Evolutionary conservation across 2,888 invertebrate species (phyloP), one percentile per base, ranked within the genome.

Genomic region (Callimorpha dominula): DNA sequence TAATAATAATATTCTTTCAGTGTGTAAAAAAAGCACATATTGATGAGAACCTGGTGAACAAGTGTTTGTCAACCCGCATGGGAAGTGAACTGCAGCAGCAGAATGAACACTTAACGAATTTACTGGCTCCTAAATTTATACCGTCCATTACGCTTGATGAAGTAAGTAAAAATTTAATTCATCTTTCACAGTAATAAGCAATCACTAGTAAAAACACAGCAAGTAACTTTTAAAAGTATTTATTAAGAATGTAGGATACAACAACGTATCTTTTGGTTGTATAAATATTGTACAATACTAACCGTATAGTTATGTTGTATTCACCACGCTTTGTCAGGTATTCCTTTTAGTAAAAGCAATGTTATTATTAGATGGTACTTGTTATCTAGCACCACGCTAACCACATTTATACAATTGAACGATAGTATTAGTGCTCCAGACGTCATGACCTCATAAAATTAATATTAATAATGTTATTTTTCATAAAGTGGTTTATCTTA

Each of bases 141-240:
- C 96, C 96, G 0, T 96, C 96, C 0, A 87, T 96, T 68, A 90
- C 95, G 31, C 86, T 96, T 60, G 89, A 96, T 78, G 92, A 91
- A 82, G 96, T 96, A 91, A 93, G 63, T 73, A 11, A 49, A 43
- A 11, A 15, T 31, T 20, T 31, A 0, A 20, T 20, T n/a, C 12
- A 12, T 4, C 2, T 12, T 57, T 5, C 20, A 20, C 2, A 1
- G 31, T 31, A 2, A 31, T 31, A 31, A 31, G 31, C 31, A 31
- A 31, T 31, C 31, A 31, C 31, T 31, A 31, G 31, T 31, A 31
- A 31, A 31, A 31, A 31, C 31, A 31, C 31, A 2, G 31, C 31
- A 2, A 2, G 31, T 31, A 2, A 31, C 9, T 46, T 46, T 46
- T 46, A 6, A 8, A 8, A 46, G 0, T 46, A 46, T 46, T 46